A percentile compares a stretch with the other conserved stretches of the same genome.
Evolutionary conservation across 1,140 invertebrate species (phyloP).

Genomic region (Thrips palmi): DNA sequence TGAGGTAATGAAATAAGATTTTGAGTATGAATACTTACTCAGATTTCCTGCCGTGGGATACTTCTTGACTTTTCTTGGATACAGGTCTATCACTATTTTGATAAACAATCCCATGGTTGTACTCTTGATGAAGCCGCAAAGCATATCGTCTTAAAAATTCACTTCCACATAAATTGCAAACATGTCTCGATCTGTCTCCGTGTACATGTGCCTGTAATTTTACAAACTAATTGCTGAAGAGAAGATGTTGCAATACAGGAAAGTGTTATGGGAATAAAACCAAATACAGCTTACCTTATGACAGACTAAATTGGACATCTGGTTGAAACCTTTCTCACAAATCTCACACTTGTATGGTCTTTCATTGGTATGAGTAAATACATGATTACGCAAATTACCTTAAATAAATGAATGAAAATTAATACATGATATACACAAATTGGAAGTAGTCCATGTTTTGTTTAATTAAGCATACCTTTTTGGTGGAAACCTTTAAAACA

Average conservation of each 20-base stretch:
- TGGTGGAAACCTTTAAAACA: conserved; percentile 61
- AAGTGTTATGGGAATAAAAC: too few relatives aligned
- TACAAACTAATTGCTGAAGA: too few relatives aligned
- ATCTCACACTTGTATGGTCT: conserved; percentile 61
- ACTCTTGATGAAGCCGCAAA: conserved; percentile 35
- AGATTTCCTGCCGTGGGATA: too few relatives aligned
- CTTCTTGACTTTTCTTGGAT: too few relatives aligned
- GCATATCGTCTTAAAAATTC: conserved; percentile 32
- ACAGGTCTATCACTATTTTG: conserved; percentile 13
- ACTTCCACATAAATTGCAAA: conserved; percentile 33
- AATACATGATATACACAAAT: conserved; percentile 10
- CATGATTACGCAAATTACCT: conserved; percentile 52
- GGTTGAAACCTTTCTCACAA: conserved; percentile 60
- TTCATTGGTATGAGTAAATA: conserved; percentile 61
- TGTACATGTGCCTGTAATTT: conserved; percentile 38
- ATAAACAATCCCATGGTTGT: conserved; percentile 33
- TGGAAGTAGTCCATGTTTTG: conserved; percentile 7
- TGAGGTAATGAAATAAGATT: conserved; percentile 1
- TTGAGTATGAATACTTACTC: conserved; percentile 11
- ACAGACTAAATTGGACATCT: conserved; percentile 63
- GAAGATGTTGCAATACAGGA: too few relatives aligned
- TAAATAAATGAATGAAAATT: conserved; percentile 13
- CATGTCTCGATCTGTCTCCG: conserved; percentile 31
- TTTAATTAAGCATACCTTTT: conserved; percentile 34
- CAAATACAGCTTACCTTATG: too few relatives aligned